phyloP scores from a whole-genome alignment of 2,797 vertebrate species.

The Falco naumanni region DNA sequence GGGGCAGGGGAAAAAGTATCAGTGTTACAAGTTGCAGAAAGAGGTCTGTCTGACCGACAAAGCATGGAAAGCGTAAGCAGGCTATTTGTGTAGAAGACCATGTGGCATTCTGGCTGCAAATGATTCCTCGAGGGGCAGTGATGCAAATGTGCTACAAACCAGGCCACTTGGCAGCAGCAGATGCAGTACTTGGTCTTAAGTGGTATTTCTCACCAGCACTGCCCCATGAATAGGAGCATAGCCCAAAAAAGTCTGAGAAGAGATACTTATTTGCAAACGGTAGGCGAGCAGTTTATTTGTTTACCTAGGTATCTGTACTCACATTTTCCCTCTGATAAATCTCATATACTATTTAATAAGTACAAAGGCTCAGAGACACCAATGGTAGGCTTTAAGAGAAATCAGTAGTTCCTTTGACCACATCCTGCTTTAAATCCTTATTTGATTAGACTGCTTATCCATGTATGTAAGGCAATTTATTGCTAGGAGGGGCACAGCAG shows the following conservation, averaged over 20 bases:
- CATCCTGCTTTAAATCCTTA: conserved; percentile 34
- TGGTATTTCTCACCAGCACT: not conserved
- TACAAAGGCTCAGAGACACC: not conserved
- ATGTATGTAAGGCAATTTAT: conserved; percentile 40
- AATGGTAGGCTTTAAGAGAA: not conserved
- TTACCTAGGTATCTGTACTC: not conserved
- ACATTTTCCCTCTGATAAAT: not conserved
- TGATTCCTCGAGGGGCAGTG: not conserved
- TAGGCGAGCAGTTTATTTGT: not conserved
- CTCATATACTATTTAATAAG: not conserved
- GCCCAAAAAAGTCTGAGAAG: not conserved
- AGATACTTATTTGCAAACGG: not conserved
- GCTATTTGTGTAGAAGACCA: not conserved
- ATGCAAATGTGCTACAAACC: not conserved
- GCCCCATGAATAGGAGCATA: not conserved
- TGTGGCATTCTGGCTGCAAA: not conserved
- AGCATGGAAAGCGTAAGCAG: not conserved
- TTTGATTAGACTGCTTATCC: conserved; percentile 47
- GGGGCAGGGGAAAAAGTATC: not conserved
- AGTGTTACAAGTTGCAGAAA: not conserved
- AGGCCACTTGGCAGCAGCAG: not conserved
- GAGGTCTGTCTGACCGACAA: not conserved
- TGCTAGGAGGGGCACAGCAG: conserved; percentile 20
- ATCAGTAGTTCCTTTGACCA: not conserved
- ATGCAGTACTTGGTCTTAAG: not conserved